Conservation (phyloP, 2,113 vertebrate genomes). For the Neotoma lepida region DNA sequence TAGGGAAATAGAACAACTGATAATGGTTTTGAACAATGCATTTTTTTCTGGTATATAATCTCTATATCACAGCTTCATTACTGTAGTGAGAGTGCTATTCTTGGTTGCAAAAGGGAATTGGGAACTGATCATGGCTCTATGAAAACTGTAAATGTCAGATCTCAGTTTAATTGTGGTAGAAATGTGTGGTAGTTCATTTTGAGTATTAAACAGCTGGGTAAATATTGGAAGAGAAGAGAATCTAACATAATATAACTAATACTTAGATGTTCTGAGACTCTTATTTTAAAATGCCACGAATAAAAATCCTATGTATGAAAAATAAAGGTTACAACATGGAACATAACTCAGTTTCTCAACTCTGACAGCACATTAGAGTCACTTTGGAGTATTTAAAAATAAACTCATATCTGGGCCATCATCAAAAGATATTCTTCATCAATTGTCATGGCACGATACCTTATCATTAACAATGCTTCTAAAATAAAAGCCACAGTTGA, state of each 20-base stretch:
- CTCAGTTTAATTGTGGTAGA: slow-evolving; percentile 73
- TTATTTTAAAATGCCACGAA: slow-evolving; percentile 4
- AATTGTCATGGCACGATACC: neutral
- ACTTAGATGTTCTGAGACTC: slow-evolving; percentile 45
- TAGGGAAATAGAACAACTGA: slow-evolving; percentile 50
- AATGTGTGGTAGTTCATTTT: slow-evolving; percentile 74
- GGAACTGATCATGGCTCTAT: slow-evolving; percentile 39
- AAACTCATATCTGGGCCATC: neutral
- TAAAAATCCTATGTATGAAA: slow-evolving; percentile 55
- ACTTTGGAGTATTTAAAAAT: neutral
- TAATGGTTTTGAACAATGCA: slow-evolving; percentile 53
- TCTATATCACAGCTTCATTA: slow-evolving; percentile 63
- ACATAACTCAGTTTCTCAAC: slow-evolving; percentile 55
- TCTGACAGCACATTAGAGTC: neutral
- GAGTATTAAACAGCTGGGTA: slow-evolving; percentile 72
- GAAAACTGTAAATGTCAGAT: slow-evolving; percentile 79
- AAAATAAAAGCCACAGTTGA: neutral
- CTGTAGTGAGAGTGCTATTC: slow-evolving; percentile 48
- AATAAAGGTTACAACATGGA: slow-evolving; percentile 51
- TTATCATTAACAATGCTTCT: neutral
- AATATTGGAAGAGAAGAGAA: slow-evolving; percentile 77
- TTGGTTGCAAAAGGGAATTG: slow-evolving; percentile 15
- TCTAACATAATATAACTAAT: slow-evolving; percentile 68
- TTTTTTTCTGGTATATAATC: slow-evolving; percentile 7
- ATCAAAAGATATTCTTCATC: neutral